Evolutionary conservation across 1,140 invertebrate genomes (phyloP), one percentile per base, ranked within the genome.

Genomic region (Pogonognathellus flavescens): DNA sequence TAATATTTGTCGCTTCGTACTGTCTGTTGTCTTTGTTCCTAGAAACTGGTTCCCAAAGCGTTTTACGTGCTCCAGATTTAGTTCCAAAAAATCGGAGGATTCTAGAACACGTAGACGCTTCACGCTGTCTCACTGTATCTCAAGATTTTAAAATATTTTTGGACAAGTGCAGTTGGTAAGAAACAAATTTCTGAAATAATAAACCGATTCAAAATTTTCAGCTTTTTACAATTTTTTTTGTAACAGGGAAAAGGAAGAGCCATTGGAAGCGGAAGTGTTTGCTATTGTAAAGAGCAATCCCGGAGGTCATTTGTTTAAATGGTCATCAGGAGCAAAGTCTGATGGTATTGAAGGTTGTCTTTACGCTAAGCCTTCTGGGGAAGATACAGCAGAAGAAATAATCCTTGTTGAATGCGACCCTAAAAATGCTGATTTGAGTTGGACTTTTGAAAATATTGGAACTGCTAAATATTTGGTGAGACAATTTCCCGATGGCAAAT

Each of bases 131-230:
- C 5, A 86, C 86, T 9, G 84, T 87, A 1, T 60, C 84, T 18
- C 70, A 87, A 18, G 84, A 85, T 8, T 86, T 80, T 72, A 85
- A 55, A 53, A 18, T 87, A 31, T 82, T 72, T 76, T 53, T 87
- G 59, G 84, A 85, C 18, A 84, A 85, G 16, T 87, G 86, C 20
- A 83, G 83, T 57, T 87, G 84, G 86, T 87, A 81, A 81, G 80
- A 52, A n/a, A 55, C 0, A 59, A 60, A 3, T 41, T 53, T 3
- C 70, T 60, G 20, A 9, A 50, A 6, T 11, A 50, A 70, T 31
- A 52, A 11, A n/a, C n/a, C n/a, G n/a, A n/a, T n/a, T n/a, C n/a
- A n/a, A n/a, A 52, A 1, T 70, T n/a, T 52, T 25, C 57, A 52
- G 18, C 4, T 70, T 57, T 66, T 16, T 52, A 13, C 20, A 16